Evolutionary conservation across 2,113 vertebrate species (phyloP).

Genomic region (Muntiacus muntjak): DNA sequence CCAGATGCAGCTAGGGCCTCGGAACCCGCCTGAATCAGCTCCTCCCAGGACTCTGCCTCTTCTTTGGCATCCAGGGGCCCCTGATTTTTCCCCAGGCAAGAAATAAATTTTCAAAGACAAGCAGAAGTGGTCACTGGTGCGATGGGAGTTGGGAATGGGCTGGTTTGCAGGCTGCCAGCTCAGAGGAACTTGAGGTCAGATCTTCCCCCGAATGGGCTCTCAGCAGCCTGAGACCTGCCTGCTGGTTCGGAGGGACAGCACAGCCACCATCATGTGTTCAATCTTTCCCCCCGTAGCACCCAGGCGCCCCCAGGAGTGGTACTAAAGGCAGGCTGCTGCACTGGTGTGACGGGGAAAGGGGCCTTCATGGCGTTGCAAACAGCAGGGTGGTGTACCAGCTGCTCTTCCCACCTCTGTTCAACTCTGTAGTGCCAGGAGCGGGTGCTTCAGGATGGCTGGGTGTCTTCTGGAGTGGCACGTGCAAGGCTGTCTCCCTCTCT

Average conservation of each 20-base stretch:
- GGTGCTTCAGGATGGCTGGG: background rate
- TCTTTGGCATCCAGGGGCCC: background rate
- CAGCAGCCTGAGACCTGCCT: background rate
- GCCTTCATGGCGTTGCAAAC: background rate
- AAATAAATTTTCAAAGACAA: background rate
- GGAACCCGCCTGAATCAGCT: background rate
- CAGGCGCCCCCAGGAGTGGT: background rate
- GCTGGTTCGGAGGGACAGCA: background rate
- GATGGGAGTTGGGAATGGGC: background rate
- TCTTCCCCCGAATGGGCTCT: background rate
- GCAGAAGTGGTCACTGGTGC: background rate
- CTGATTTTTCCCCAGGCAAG: background rate
- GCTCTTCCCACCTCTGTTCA: background rate
- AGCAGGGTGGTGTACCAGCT: background rate
- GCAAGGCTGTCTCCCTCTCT: too few relatives aligned
- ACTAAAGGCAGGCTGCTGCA: background rate
- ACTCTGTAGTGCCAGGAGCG: background rate
- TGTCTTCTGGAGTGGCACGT: background rate
- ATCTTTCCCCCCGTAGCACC: background rate
- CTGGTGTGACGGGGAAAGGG: accelerated
- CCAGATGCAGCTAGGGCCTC: background rate
- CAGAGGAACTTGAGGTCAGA: background rate
- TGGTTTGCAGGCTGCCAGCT: background rate
- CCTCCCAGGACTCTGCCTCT: background rate
- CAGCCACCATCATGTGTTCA: background rate